These are phyloP conservation scores for Crypturellus tataupa DNA, from an alignment of 2,797 vertebrate species.

Conservation along the genomic window DNA sequence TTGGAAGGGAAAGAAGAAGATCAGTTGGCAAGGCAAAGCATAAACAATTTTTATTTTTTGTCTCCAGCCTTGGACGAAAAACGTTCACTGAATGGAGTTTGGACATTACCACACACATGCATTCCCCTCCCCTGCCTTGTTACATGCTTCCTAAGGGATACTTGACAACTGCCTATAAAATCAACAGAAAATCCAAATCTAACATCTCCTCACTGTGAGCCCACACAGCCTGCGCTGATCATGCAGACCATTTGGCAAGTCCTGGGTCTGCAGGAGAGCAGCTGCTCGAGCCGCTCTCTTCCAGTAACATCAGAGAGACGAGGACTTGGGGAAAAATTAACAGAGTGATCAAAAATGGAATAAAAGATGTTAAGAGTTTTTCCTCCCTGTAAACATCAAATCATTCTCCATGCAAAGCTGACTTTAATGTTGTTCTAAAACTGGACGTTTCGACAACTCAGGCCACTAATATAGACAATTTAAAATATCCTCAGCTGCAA, in stretches of 20 bases:
- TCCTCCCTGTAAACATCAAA: slow-evolving; percentile 78
- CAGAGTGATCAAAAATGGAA: slow-evolving; percentile 78
- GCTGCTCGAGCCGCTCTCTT: slow-evolving; percentile 75
- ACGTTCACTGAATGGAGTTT: not conserved
- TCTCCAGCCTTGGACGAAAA: slow-evolving; percentile 60
- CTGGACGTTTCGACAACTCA: not conserved
- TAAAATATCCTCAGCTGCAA: not conserved
- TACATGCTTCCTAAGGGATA: slow-evolving; percentile 75
- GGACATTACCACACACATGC: slow-evolving; percentile 62
- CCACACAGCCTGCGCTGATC: slow-evolving; percentile 62
- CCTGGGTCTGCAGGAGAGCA: slow-evolving; percentile 69
- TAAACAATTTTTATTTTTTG: slow-evolving; percentile 60
- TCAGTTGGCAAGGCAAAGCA: slow-evolving; percentile 63
- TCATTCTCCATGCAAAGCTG: slow-evolving; percentile 38
- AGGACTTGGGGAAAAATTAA: slow-evolving; percentile 83
- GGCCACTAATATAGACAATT: not conserved
- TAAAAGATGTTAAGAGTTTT: slow-evolving; percentile 79
- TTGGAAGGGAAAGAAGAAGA: slow-evolving; percentile 57
- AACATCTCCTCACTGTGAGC: slow-evolving; percentile 71
- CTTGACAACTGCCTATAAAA: slow-evolving; percentile 80
- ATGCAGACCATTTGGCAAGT: slow-evolving; percentile 79
- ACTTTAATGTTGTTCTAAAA: slow-evolving; percentile 45
- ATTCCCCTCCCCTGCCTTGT: slow-evolving; percentile 64
- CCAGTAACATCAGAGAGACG: slow-evolving; percentile 80
- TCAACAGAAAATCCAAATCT: slow-evolving; percentile 71